Conservation (phyloP, 2,888 invertebrate species). For the Hypsopygia costalis region DNA sequence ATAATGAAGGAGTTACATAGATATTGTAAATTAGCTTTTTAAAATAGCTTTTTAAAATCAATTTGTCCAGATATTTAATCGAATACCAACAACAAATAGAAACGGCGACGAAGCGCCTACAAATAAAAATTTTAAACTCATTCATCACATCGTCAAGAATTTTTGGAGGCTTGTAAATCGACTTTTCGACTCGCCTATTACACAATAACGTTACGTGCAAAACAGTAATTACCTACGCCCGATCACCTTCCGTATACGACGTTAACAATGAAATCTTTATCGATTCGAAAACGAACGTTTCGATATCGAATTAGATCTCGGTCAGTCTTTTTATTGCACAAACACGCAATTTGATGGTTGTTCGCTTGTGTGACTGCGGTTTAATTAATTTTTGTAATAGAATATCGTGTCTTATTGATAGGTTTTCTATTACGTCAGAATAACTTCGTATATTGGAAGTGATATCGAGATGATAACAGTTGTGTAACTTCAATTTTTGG, state of each 20-base stretch:
- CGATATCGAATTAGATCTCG: constrained; percentile 60
- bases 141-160: constrained; percentile 3
- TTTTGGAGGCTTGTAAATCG: background rate
- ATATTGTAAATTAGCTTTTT: no score
- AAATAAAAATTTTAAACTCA: background rate
- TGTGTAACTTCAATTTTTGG: constrained; percentile 5
- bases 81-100: no score
- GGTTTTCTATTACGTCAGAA: constrained; percentile 8
- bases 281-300: constrained; percentile 54
- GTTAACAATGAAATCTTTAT: constrained; percentile 68
- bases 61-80: no score
- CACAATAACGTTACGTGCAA: constrained; percentile 65
- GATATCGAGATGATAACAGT: constrained; percentile 2
- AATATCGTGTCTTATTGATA: constrained; percentile 14
- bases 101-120: no score
- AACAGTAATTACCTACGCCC: constrained; percentile 56
- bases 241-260: constrained; percentile 66
- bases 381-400: constrained; percentile 21
- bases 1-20: no score
- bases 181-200: constrained; percentile 31
- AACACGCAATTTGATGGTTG: constrained; percentile 60
- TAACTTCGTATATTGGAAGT: background rate
- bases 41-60: no score
- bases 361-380: constrained; percentile 17
- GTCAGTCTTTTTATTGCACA: constrained; percentile 59